A percentile compares a stretch with the other conserved stretches of the same genome.
phyloP scores from a whole-genome alignment of 2,113 vertebrate species.

The Pundamilia nyererei region DNA sequence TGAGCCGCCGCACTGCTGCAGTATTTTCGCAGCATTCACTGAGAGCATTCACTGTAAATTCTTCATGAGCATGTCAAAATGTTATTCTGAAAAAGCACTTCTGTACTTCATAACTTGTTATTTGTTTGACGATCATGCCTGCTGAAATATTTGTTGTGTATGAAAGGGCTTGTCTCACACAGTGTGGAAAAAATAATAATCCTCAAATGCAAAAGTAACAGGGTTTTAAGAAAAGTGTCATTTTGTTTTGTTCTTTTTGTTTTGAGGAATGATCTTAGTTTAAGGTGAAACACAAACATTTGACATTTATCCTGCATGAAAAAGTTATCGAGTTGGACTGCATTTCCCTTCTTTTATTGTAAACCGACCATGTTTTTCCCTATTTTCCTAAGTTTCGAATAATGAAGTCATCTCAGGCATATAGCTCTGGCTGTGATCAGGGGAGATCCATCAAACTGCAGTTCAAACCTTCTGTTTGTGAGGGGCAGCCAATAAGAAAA shows the following conservation, averaged over 20 bases:
- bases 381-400: neutral
- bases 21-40: neutral
- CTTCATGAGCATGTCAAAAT: constrained; percentile 25
- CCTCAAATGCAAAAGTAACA: neutral
- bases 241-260: neutral
- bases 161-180: neutral
- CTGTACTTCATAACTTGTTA: neutral
- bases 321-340: neutral
- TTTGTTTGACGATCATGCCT: neutral
- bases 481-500: neutral
- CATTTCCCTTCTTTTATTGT: neutral
- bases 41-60: constrained; percentile 12
- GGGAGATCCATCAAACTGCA: neutral
- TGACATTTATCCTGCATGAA: neutral
- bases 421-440: neutral
- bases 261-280: neutral
- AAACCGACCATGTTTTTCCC: neutral
- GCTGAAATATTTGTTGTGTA: neutral
- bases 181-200: neutral
- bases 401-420: neutral
- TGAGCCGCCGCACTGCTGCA: neutral
- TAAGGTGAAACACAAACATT: neutral
- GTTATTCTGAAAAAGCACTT: constrained; percentile 8
- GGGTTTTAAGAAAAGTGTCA: neutral
- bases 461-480: neutral